Evolutionary conservation across 2,888 invertebrate genomes (phyloP).

Genomic region (Diarsia brunnea): DNA sequence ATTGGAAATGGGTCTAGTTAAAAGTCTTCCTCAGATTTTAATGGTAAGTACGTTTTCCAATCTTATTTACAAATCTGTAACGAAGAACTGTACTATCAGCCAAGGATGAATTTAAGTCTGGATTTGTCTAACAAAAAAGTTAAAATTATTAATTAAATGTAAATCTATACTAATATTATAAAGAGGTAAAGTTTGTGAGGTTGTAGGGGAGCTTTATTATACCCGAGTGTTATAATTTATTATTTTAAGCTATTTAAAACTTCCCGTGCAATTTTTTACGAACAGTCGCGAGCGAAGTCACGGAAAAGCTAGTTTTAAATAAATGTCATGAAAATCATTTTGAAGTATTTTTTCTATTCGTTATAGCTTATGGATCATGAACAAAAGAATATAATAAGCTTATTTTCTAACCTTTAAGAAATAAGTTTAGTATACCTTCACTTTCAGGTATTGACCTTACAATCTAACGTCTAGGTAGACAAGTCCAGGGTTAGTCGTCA

Average conservation of each 20-base stretch:
- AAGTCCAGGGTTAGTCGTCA: slow-evolving; percentile 9
- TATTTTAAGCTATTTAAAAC: too few relatives aligned
- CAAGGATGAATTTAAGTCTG: too few relatives aligned
- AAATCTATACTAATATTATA: too few relatives aligned
- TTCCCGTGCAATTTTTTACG: too few relatives aligned
- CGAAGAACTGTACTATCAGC: too few relatives aligned
- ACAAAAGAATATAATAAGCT: not conserved
- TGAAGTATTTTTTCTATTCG: too few relatives aligned
- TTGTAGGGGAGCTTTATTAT: too few relatives aligned
- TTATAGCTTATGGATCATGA: not conserved
- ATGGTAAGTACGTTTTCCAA: not conserved
- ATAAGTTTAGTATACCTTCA: slow-evolving; percentile 22
- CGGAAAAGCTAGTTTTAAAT: too few relatives aligned
- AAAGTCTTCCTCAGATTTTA: not conserved
- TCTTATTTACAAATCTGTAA: not conserved
- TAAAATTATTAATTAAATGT: not conserved
- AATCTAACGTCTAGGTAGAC: slow-evolving; percentile 29
- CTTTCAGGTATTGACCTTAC: slow-evolving; percentile 34
- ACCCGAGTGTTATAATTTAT: too few relatives aligned
- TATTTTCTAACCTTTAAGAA: slow-evolving; percentile 5
- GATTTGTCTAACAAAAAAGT: not conserved
- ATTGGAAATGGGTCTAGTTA: slow-evolving; percentile 24
- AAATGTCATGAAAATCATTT: too few relatives aligned
- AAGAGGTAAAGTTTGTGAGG: too few relatives aligned
- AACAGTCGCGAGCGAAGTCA: too few relatives aligned